A percentile compares a stretch with the other conserved stretches of the same genome.
Evolutionary conservation across 2,888 invertebrate species (phyloP).

Genomic region (Hipparchia semele): DNA sequence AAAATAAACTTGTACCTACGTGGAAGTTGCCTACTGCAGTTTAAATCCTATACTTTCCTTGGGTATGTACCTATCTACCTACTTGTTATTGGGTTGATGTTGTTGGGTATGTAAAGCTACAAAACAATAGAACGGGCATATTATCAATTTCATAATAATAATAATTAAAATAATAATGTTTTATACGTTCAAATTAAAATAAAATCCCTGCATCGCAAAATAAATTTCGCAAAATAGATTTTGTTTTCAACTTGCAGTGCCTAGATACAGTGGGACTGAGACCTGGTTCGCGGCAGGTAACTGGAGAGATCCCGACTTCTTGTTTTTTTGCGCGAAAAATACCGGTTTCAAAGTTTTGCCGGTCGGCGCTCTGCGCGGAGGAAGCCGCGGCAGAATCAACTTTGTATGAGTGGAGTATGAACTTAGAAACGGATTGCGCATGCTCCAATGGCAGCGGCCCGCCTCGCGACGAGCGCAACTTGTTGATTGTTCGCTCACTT

Average conservation of each 20-base stretch:
- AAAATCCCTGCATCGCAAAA: not conserved
- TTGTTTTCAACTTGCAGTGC: slow-evolving; percentile 38
- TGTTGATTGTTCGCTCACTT: slow-evolving; percentile 81
- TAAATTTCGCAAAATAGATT: not conserved
- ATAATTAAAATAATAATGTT: no score
- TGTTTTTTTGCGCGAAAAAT: slow-evolving; percentile 78
- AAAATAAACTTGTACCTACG: no score
- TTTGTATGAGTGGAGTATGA: slow-evolving; percentile 66
- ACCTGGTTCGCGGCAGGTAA: slow-evolving; percentile 44
- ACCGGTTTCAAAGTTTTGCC: slow-evolving; percentile 64
- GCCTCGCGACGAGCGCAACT: slow-evolving; percentile 73
- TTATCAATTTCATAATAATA: no score
- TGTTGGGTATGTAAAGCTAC: no score
- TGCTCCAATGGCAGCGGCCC: slow-evolving; percentile 70
- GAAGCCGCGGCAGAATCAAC: slow-evolving; percentile 52
- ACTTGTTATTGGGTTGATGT: no score
- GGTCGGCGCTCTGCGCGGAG: slow-evolving; percentile 41
- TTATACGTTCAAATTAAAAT: no score
- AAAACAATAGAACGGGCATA: no score
- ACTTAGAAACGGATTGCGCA: slow-evolving; percentile 72
- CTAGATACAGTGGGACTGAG: slow-evolving; percentile 44
- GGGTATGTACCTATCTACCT: no score
- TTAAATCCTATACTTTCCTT: no score
- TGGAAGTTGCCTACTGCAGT: no score
- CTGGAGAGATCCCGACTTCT: slow-evolving; percentile 56